Percentiles rank a stretch among this genome's conserved stretches.
Conservation (phyloP, 2,888 invertebrate species). For the Tholera decimalis region DNA sequence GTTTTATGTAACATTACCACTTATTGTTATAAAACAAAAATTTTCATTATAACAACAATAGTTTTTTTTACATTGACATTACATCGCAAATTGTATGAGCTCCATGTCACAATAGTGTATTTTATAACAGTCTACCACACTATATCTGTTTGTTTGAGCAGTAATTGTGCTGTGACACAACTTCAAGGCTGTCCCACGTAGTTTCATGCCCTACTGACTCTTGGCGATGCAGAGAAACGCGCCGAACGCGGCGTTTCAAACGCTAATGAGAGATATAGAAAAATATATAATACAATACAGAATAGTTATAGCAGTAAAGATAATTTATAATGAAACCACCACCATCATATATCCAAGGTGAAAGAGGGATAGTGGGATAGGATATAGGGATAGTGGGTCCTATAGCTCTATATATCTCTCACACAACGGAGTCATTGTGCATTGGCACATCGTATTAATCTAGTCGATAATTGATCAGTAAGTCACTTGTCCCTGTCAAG, state of each 20-base stretch:
- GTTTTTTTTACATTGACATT: conserved; percentile 45
- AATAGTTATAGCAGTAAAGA: too few relatives aligned
- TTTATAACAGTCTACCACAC: conserved; percentile 42
- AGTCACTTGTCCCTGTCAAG: too few relatives aligned
- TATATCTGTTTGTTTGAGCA: conserved; percentile 38
- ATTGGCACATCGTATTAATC: too few relatives aligned
- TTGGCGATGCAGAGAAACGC: conserved; percentile 14
- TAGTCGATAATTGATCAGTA: too few relatives aligned
- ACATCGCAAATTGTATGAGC: conserved; percentile 23
- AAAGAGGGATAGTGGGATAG: too few relatives aligned
- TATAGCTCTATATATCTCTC: too few relatives aligned
- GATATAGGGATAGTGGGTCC: too few relatives aligned
- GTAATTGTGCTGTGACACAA: conserved; percentile 60
- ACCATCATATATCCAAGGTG: too few relatives aligned
- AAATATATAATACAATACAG: too few relatives aligned
- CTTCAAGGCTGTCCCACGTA: conserved; percentile 53
- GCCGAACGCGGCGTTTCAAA: conserved; percentile 16
- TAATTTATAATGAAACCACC: too few relatives aligned
- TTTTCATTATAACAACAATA: conserved; percentile 38
- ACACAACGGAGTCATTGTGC: too few relatives aligned
- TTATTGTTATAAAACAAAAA: conserved; percentile 16
- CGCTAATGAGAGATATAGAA: too few relatives aligned
- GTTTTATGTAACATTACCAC: conserved; percentile 12
- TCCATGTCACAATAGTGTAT: conserved; percentile 43
- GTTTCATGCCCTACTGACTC: conserved; percentile 59